A percentile compares a stretch with the other conserved stretches of the same genome.
Conservation (phyloP, 2,888 invertebrate genomes). For the Gasteruption jaculator region DNA sequence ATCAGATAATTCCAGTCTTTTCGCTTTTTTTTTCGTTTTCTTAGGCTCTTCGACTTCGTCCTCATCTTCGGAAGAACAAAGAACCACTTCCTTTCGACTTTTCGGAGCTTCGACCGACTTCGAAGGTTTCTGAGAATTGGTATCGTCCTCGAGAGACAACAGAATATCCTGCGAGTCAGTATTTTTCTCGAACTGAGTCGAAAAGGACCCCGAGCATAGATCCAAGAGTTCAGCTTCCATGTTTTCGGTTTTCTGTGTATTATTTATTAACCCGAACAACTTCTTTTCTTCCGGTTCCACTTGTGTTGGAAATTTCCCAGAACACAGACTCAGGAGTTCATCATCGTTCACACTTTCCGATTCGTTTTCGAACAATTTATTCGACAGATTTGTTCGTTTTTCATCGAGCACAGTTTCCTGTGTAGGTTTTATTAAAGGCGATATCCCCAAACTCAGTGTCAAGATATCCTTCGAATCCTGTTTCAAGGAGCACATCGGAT, state of each 20-base stretch:
- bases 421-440: too few relatives aligned
- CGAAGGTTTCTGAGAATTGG: too few relatives aligned
- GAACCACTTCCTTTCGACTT: slow-evolving; percentile 3
- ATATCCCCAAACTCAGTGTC: slow-evolving; percentile 9
- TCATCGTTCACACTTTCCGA: slow-evolving; percentile 48
- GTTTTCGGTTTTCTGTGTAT: slow-evolving; percentile 10
- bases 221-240: slow-evolving; percentile 42
- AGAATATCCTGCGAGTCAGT: slow-evolving; percentile 50
- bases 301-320: slow-evolving; percentile 42
- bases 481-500: background rate
- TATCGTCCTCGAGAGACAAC: slow-evolving; percentile 33
- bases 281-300: background rate
- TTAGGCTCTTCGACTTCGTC: slow-evolving; percentile 31
- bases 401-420: too few relatives aligned
- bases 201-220: slow-evolving; percentile 58
- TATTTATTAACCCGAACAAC: slow-evolving; percentile 11
- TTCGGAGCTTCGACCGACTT: too few relatives aligned
- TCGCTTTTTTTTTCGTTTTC: slow-evolving; percentile 26
- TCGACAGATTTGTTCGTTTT: slow-evolving; percentile 37
- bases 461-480: slow-evolving; percentile 1
- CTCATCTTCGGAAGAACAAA: slow-evolving; percentile 48
- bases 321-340: slow-evolving; percentile 57
- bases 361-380: slow-evolving; percentile 48
- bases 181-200: slow-evolving; percentile 34
- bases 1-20: slow-evolving; percentile 40